A percentile compares a stretch with the other conserved stretches of the same genome.
Evolutionary conservation across 2,113 vertebrate species (phyloP).

Genomic region (Microcebus griseorufus): DNA sequence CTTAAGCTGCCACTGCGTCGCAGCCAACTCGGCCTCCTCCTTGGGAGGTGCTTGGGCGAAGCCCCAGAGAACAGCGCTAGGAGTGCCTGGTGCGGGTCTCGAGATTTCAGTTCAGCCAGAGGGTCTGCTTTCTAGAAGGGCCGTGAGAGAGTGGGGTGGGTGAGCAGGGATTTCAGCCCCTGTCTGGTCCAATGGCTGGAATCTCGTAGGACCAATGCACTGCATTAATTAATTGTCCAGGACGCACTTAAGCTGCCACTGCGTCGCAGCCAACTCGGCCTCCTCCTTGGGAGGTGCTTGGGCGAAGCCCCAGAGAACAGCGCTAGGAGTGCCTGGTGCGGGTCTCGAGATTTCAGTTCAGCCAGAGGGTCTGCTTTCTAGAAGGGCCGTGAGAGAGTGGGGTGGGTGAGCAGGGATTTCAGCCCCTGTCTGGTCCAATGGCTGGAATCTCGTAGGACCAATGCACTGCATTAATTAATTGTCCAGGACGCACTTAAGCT

Average conservation of each 20-base stretch:
- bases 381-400: neutral
- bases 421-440: neutral
- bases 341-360: neutral
- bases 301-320: neutral
- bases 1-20: neutral
- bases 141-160: rapidly evolving
- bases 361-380: neutral
- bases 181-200: neutral
- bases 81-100: no score
- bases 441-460: neutral
- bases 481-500: neutral
- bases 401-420: neutral
- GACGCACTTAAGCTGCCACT: neutral
- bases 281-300: slow-evolving; percentile 51
- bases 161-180: neutral
- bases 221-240: slow-evolving; percentile 42
- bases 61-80: neutral
- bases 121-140: neutral
- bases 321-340: no score
- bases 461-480: slow-evolving; percentile 46
- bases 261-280: neutral
- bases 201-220: slow-evolving; percentile 38
- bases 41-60: slow-evolving; percentile 27
- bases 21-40: neutral
- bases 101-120: neutral